Evolutionary conservation across 2,797 vertebrate genomes (phyloP).

Genomic region (Kryptopterus vitreolus): DNA sequence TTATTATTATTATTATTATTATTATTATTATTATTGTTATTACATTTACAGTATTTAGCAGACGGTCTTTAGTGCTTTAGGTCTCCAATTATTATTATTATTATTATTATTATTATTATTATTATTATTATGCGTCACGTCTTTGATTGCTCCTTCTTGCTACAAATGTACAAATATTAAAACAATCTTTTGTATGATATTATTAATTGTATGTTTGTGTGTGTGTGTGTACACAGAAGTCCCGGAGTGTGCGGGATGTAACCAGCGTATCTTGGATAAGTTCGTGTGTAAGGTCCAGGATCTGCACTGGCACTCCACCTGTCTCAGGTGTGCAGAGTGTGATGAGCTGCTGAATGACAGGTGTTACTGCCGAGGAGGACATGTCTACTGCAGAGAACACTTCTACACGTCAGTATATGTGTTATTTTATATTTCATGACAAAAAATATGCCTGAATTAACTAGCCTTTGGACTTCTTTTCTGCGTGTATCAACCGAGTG

Average conservation of each 20-base stretch:
- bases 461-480: background rate
- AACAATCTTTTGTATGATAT: too few relatives aligned
- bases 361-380: conserved; percentile 93
- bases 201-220: conserved; percentile 7
- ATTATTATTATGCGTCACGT: too few relatives aligned
- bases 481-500: background rate
- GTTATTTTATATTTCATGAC: background rate
- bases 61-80: too few relatives aligned
- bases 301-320: conserved; percentile 97
- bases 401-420: conserved; percentile 93
- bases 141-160: too few relatives aligned
- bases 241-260: conserved; percentile 95
- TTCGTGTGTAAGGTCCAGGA: conserved; percentile 99
- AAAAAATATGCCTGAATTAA: background rate
- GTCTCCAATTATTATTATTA: too few relatives aligned
- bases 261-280: conserved; percentile 97
- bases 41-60: too few relatives aligned
- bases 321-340: conserved; percentile 97
- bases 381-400: conserved; percentile 98
- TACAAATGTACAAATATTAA: too few relatives aligned
- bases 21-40: too few relatives aligned
- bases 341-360: conserved; percentile 92
- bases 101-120: too few relatives aligned
- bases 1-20: too few relatives aligned
- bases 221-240: conserved; percentile 78